Percentiles rank a stretch among this genome's conserved stretches.
Conservation (phyloP, 1,140 invertebrate species). For the Brachionus sp. region DNA sequence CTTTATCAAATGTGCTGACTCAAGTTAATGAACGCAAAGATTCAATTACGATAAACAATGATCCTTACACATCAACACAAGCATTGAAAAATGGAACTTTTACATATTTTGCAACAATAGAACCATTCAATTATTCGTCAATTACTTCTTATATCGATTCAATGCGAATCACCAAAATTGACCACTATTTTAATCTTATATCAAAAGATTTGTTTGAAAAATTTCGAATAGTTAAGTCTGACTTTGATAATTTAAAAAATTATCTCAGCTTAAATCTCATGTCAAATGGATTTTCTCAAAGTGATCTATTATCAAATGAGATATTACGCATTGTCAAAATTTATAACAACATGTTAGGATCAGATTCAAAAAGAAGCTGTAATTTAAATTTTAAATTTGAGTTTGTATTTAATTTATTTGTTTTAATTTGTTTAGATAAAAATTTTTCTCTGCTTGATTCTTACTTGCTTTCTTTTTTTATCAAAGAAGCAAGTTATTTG, state of each 20-base stretch:
- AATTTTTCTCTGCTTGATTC: not conserved
- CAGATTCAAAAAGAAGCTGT: not conserved
- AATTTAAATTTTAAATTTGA: not conserved
- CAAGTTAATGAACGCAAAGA: conserved; percentile 48
- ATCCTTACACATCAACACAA: conserved; percentile 50
- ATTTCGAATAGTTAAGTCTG: conserved; percentile 14
- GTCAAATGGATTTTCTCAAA: not conserved
- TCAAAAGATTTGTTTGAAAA: conserved; percentile 43
- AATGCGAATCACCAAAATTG: conserved; percentile 10
- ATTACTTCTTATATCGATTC: conserved; percentile 48
- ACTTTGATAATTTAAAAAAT: conserved; percentile 1
- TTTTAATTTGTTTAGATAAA: not conserved
- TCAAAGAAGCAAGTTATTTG: not conserved
- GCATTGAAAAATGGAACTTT: conserved; percentile 50
- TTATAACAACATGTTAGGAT: not conserved
- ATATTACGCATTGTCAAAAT: not conserved
- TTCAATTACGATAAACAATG: conserved; percentile 46
- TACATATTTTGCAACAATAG: conserved; percentile 51
- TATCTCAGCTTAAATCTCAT: not conserved
- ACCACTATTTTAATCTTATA: conserved; percentile 19
- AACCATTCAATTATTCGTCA: conserved; percentile 49
- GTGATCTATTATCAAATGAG: not conserved
- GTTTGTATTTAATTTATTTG: not conserved
- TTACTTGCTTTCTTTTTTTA: not conserved
- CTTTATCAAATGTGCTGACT: conserved; percentile 53